phyloP scores from a whole-genome alignment of 2,113 vertebrate species.

The Lamprotornis superbus region DNA sequence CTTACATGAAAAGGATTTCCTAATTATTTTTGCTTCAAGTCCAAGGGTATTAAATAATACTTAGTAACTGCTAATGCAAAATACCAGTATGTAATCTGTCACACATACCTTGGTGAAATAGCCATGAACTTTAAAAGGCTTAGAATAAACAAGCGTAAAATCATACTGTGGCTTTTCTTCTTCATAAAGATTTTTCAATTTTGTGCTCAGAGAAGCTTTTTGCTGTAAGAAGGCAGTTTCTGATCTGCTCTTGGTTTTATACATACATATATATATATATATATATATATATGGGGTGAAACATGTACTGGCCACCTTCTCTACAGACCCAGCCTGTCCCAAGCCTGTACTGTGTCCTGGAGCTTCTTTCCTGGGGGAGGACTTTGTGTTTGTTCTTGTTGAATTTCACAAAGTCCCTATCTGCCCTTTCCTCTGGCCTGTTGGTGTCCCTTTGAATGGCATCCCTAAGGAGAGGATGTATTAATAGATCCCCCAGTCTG shows the following conservation, averaged over 20 bases:
- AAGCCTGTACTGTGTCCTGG: background rate
- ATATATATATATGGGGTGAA: background rate
- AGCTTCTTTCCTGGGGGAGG: background rate
- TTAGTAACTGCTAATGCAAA: background rate
- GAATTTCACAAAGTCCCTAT: background rate
- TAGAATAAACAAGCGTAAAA: background rate
- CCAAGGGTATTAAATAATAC: background rate
- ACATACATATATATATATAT: too few relatives aligned
- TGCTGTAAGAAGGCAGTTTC: background rate
- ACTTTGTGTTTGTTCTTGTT: background rate
- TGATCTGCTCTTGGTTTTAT: background rate
- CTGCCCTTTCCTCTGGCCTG: background rate
- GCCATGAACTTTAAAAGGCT: background rate
- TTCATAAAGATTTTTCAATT: background rate
- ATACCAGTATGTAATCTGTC: background rate
- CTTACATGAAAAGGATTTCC: background rate
- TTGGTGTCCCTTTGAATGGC: background rate
- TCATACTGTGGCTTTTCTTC: background rate
- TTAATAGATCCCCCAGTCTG: background rate
- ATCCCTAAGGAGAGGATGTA: background rate
- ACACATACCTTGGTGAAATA: background rate
- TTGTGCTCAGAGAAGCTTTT: background rate
- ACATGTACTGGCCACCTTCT: background rate
- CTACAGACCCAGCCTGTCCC: background rate
- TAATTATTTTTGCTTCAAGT: background rate